Base-by-base conservation (phyloP, 2,888 invertebrate genomes). In the Graphium colonna region DNA sequence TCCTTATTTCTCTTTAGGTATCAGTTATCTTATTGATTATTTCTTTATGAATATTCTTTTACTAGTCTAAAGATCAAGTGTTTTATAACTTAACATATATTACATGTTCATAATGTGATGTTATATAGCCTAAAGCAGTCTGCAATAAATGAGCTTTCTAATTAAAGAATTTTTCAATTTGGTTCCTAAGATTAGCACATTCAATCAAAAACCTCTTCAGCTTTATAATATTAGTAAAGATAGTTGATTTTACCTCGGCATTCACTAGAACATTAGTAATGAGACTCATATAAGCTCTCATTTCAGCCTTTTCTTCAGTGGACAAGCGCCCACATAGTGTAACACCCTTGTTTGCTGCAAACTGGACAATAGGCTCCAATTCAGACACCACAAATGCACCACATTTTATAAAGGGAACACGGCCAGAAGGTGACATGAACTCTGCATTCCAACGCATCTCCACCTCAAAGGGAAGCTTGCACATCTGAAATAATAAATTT, bases 351-450 rank as follows among this genome's bases (percentile, higher is more conserved):
- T 94, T 94, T 33, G 94, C 94, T 1, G 97, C 94, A 75, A 97
- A 97, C 64, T 95, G 94, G 0, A 97, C 96, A 52, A 99, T 97
- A 0, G 96, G 95, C 71, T 98, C 97, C 69, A 98, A 91, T 75
- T 98, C 99, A 0, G 98, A 93, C 0, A 97, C 92, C 0, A 98
- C 92, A 70, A 96, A 96, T 0, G 95, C 94, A 0, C 98, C 98
- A 62, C 96, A 96, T 72, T 95, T 95, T 52, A 99, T 93, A 70
- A 99, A 97, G 0, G 99, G 99, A 0, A 99, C 94, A 64, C 95
- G 93, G 0, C 97, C 97, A 3, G 97, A 95, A 0, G 98, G 98
- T 0, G 98, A 98, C 96, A 99, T 98, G 73, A 95, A 95, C 73
- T 98, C 98, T 0, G 98, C 98, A 88, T 99, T 99, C 67, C 94